Percentiles rank a stretch among this genome's conserved stretches.
Evolutionary conservation across 1,140 invertebrate species (phyloP).

Genomic region (Cotesia vestalis): DNA sequence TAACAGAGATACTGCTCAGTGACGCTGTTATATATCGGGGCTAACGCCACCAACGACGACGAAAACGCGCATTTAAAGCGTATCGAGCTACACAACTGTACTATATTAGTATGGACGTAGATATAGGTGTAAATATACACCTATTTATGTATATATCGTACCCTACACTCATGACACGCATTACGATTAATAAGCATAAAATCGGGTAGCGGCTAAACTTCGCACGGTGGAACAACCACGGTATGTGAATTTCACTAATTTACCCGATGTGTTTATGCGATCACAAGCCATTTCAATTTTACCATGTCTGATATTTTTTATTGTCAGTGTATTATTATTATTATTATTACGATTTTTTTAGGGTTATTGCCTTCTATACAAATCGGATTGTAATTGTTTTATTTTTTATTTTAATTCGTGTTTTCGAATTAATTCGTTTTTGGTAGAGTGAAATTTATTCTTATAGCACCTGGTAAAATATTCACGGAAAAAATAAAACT

Average conservation of each 20-base stretch:
- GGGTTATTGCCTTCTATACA: not conserved
- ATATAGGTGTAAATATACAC: too few relatives aligned
- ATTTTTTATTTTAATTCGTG: not conserved
- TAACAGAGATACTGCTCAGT: slow-evolving; percentile 61
- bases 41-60: slow-evolving; percentile 25
- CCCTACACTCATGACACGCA: slow-evolving; percentile 37
- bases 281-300: slow-evolving; percentile 1
- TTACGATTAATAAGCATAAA: slow-evolving; percentile 60
- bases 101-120: too few relatives aligned
- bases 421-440: too few relatives aligned
- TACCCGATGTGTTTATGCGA: not conserved
- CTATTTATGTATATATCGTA: too few relatives aligned
- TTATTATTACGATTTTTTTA: not conserved
- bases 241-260: slow-evolving; percentile 31
- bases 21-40: slow-evolving; percentile 53
- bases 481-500: too few relatives aligned
- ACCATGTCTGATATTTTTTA: slow-evolving; percentile 9
- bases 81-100: slow-evolving; percentile 28
- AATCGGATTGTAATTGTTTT: too few relatives aligned
- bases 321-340: not conserved
- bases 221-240: slow-evolving; percentile 20
- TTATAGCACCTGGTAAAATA: too few relatives aligned
- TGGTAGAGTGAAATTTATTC: too few relatives aligned
- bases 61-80: slow-evolving; percentile 29
- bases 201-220: slow-evolving; percentile 40